Evolutionary conservation across 2,113 vertebrate species (phyloP).

Genomic region (Gobius niger): DNA sequence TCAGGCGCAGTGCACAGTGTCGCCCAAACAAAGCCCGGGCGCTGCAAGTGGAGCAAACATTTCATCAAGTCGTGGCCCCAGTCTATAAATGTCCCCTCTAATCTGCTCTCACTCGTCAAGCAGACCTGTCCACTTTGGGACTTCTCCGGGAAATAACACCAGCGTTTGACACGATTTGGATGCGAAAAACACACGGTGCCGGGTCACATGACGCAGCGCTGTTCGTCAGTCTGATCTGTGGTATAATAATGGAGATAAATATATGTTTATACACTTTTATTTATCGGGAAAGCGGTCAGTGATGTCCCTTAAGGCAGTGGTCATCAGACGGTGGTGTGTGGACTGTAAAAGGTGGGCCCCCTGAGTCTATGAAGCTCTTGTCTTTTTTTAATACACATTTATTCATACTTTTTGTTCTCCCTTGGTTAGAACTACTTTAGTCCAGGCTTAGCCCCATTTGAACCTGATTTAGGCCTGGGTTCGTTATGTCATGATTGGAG

Average conservation of each 20-base stretch:
- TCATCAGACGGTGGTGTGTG: too few species aligned
- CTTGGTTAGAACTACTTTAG: too few species aligned
- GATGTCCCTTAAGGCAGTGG: too few species aligned
- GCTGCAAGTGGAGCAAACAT: slow-evolving; percentile 71
- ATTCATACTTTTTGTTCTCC: too few species aligned
- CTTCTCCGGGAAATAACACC: not conserved
- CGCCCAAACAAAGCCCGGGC: slow-evolving; percentile 68
- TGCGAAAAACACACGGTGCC: not conserved
- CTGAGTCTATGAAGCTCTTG: too few species aligned
- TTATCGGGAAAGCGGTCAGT: too few species aligned
- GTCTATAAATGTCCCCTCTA: slow-evolving; percentile 67
- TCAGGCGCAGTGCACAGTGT: slow-evolving; percentile 73
- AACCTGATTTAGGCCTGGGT: too few species aligned
- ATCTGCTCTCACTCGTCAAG: slow-evolving; percentile 58
- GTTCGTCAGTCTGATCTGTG: not conserved
- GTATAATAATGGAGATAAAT: not conserved
- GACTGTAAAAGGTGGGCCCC: too few species aligned
- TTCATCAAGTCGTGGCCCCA: slow-evolving; percentile 68
- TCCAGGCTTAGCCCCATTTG: too few species aligned
- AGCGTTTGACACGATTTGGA: slow-evolving; percentile 28
- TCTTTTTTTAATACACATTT: too few species aligned
- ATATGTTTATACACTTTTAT: too few species aligned
- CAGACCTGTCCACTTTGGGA: slow-evolving; percentile 28
- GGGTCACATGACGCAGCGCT: not conserved
- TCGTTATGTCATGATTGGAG: too few species aligned